Evolutionary conservation across 2,113 vertebrate genomes (phyloP).

Genomic region (Ammodytes marinus): DNA sequence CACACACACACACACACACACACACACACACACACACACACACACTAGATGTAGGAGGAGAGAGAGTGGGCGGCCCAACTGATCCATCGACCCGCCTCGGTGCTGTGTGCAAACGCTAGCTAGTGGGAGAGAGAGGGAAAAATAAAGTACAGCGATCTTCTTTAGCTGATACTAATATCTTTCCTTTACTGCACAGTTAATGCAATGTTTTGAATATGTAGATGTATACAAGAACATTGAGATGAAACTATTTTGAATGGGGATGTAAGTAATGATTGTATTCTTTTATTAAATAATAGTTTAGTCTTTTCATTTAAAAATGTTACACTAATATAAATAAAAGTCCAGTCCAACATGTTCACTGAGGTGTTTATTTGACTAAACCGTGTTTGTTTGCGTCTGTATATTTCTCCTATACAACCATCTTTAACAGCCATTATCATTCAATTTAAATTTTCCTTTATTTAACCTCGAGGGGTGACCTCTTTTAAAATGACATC

Average conservation of each 20-base stretch:
- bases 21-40: no score
- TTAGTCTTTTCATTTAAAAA: not conserved
- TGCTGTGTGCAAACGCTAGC: slow-evolving; percentile 66
- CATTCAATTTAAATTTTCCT: no score
- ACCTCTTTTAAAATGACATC: no score
- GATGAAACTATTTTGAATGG: not conserved
- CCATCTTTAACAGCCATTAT: no score
- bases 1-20: no score
- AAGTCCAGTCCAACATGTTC: no score
- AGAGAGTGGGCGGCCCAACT: slow-evolving; percentile 69
- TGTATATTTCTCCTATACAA: no score
- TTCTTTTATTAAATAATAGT: not conserved
- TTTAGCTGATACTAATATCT: slow-evolving; percentile 42
- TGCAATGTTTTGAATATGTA: not conserved
- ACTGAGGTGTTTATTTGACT: no score
- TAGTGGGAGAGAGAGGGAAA: slow-evolving; percentile 33
- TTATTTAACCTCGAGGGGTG: no score
- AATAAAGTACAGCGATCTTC: slow-evolving; percentile 35
- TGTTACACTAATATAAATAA: no score
- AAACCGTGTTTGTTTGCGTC: no score
- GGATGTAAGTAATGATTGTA: not conserved
- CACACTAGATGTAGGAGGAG: slow-evolving; percentile 61
- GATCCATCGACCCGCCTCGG: slow-evolving; percentile 70
- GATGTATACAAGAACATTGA: slow-evolving; percentile 5
- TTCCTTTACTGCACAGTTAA: slow-evolving; percentile 27